Percentiles rank a stretch among this genome's conserved stretches.
These are phyloP conservation scores for Callitettix versicolor DNA, from an alignment of 1,140 invertebrate genomes.

Conservation along the genomic window DNA sequence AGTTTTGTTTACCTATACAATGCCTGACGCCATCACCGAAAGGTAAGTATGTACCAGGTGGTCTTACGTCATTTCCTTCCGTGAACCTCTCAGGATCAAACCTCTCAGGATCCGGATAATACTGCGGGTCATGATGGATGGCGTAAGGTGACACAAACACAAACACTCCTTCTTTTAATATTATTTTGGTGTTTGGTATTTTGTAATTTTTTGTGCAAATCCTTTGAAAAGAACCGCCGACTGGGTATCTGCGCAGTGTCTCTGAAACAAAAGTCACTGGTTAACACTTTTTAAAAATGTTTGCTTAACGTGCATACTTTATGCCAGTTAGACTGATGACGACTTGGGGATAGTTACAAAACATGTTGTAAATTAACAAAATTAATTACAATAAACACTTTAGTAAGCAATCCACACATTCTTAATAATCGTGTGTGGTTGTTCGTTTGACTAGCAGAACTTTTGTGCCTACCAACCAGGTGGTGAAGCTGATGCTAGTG, in stretches of 20 bases:
- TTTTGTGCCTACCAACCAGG: no score
- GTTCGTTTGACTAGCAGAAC: no score
- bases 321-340: no score
- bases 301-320: no score
- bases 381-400: no score
- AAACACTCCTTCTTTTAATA: constrained; percentile 25
- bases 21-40: constrained; percentile 52
- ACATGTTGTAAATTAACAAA: no score
- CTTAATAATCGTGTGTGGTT: no score
- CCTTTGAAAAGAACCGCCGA: constrained; percentile 24
- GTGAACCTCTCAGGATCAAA: constrained; percentile 67
- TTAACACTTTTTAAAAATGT: no score
- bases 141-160: constrained; percentile 44
- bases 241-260: constrained; percentile 30
- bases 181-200: constrained; percentile 14
- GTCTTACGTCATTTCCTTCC: constrained; percentile 32
- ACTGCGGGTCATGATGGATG: constrained; percentile 47
- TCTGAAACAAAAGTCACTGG: constrained; percentile 16
- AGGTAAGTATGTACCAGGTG: constrained; percentile 39
- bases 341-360: no score
- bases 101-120: constrained; percentile 53
- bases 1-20: constrained; percentile 41
- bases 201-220: constrained; percentile 26
- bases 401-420: no score
- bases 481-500: no score